phyloP scores from a whole-genome alignment of 1,140 invertebrate species.

The Drosophila lacertosa region DNA sequence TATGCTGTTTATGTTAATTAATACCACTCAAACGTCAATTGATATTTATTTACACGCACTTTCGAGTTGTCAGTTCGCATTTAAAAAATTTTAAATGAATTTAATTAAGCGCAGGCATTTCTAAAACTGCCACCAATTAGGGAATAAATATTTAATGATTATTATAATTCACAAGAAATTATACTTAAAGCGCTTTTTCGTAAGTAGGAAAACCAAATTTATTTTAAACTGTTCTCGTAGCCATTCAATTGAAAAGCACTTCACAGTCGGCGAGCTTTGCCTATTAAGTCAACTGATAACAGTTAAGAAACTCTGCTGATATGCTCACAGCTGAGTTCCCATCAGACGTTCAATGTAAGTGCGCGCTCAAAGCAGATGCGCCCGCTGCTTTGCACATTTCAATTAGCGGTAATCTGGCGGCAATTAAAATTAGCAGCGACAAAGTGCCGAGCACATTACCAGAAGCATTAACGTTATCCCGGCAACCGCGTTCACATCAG shows the following conservation, averaged over 20 bases:
- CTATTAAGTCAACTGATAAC: constrained; percentile 41
- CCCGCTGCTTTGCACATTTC: constrained; percentile 20
- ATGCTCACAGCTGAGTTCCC: constrained; percentile 20
- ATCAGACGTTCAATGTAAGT: constrained; percentile 13
- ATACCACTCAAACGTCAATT: constrained; percentile 48
- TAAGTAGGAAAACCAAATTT: constrained; percentile 2
- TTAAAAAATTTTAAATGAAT: constrained; percentile 17
- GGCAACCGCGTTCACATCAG: background rate
- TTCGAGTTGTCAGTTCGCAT: constrained; percentile 45
- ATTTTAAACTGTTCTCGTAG: background rate
- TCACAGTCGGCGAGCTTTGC: constrained; percentile 32
- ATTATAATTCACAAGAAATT: background rate
- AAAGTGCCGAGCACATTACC: constrained; percentile 10
- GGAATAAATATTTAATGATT: too few species aligned
- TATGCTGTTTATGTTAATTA: constrained; percentile 50
- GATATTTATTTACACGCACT: constrained; percentile 42
- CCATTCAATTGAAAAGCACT: constrained; percentile 7
- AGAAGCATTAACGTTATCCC: constrained; percentile 9
- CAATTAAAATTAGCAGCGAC: constrained; percentile 40
- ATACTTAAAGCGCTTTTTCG: background rate
- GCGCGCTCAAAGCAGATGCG: constrained; percentile 37
- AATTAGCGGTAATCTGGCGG: constrained; percentile 36
- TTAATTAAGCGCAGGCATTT: constrained; percentile 19
- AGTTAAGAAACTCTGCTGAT: constrained; percentile 34
- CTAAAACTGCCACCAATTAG: background rate